These are phyloP conservation scores for Falco berigora DNA, from an alignment of 2,797 vertebrate genomes.

Conservation along the genomic window DNA sequence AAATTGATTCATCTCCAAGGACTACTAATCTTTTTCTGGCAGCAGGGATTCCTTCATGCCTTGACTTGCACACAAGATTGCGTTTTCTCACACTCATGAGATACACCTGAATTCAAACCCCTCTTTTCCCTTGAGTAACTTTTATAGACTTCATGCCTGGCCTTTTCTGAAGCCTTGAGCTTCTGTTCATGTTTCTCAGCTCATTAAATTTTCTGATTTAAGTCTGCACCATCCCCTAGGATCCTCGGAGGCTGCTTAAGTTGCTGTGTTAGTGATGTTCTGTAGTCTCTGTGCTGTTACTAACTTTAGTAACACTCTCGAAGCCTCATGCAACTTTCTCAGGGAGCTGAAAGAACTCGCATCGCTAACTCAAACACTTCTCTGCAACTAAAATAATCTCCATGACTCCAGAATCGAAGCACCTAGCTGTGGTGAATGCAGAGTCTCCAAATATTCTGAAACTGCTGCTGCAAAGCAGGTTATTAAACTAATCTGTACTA, in stretches of 20 bases:
- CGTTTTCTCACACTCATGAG: neutral
- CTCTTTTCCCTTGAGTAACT: neutral
- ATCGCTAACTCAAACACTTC: neutral
- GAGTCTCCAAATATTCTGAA: neutral
- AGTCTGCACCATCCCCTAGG: neutral
- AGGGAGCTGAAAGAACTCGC: neutral
- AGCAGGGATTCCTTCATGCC: neutral
- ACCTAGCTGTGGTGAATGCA: neutral
- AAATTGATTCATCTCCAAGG: neutral
- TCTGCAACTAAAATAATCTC: neutral
- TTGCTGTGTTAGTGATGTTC: neutral
- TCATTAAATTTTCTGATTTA: neutral
- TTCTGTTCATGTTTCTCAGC: neutral
- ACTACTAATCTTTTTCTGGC: neutral
- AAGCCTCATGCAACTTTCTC: neutral
- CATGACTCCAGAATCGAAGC: neutral
- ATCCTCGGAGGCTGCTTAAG: neutral
- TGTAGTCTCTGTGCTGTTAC: neutral
- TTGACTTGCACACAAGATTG: neutral
- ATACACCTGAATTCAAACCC: neutral
- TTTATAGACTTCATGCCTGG: neutral
- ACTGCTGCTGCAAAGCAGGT: neutral
- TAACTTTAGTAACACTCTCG: neutral
- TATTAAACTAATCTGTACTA: neutral
- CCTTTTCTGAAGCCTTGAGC: neutral